A percentile compares a stretch with the other conserved stretches of the same genome.
These are phyloP conservation scores for Aphrophora alni DNA, from an alignment of 2,888 invertebrate species.

Conservation along the genomic window DNA sequence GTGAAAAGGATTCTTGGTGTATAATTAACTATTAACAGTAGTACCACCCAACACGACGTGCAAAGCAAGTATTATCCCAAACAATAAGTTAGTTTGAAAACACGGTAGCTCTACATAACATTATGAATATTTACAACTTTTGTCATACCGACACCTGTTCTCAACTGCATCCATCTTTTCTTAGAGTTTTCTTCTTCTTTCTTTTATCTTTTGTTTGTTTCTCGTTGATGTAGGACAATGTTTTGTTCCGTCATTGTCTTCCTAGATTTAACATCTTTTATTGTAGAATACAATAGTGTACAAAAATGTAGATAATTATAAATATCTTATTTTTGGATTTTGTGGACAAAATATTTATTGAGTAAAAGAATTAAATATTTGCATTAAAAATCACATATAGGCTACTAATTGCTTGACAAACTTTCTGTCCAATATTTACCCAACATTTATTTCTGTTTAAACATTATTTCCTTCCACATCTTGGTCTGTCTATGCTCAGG, in stretches of 20 bases:
- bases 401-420: no score
- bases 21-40: neutral
- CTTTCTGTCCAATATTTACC: no score
- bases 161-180: neutral
- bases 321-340: no score
- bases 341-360: no score
- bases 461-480: no score
- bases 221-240: neutral
- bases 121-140: neutral
- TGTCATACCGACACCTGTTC: neutral
- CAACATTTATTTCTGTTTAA: no score
- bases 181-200: no score
- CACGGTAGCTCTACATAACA: neutral
- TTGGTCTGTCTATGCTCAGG: no score
- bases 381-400: no score
- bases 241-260: no score
- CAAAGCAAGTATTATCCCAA: neutral
- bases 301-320: neutral
- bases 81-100: neutral
- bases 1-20: neutral
- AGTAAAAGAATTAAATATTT: no score
- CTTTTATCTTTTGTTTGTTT: no score
- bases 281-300: neutral
- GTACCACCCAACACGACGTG: constrained; percentile 3
- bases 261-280: neutral